A percentile compares a stretch with the other conserved stretches of the same genome.
phyloP scores from a whole-genome alignment of 1,140 invertebrate genomes.

The Tyrophagus putrescentiae region DNA sequence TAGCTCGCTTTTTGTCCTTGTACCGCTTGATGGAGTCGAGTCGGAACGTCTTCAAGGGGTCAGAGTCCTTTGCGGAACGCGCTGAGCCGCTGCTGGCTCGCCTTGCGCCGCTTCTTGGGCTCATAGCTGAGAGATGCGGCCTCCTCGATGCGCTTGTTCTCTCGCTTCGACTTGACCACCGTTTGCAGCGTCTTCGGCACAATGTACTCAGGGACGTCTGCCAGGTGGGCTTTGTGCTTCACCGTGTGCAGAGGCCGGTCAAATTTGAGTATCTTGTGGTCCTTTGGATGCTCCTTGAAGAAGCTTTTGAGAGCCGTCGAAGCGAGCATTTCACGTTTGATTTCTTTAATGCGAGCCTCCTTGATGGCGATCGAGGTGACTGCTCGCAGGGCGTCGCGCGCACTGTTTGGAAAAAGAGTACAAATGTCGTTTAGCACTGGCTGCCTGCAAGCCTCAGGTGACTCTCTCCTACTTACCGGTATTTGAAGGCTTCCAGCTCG shows the following conservation, averaged over 20 bases:
- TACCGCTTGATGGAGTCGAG: not conserved
- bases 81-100: too few relatives aligned
- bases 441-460: too few relatives aligned
- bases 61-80: conserved; percentile 10
- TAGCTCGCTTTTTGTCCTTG: conserved; percentile 8
- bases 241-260: conserved; percentile 79
- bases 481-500: conserved; percentile 86
- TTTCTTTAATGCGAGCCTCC: conserved; percentile 86
- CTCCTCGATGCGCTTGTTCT: not conserved
- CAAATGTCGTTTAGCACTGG: too few relatives aligned
- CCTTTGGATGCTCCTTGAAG: conserved; percentile 85
- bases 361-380: conserved; percentile 79
- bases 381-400: conserved; percentile 80
- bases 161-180: not conserved
- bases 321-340: conserved; percentile 81
- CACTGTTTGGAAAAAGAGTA: not conserved
- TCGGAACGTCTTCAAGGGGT: conserved; percentile 19
- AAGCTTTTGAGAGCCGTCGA: conserved; percentile 83
- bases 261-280: conserved; percentile 70
- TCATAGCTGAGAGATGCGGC: not conserved
- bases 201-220: conserved; percentile 87
- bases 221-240: conserved; percentile 62
- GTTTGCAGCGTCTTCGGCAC: conserved; percentile 29
- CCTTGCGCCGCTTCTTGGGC: conserved; percentile 9
- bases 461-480: too few relatives aligned